Conservation (phyloP, 2,113 vertebrate species). For the Brachyistius frenatus region DNA sequence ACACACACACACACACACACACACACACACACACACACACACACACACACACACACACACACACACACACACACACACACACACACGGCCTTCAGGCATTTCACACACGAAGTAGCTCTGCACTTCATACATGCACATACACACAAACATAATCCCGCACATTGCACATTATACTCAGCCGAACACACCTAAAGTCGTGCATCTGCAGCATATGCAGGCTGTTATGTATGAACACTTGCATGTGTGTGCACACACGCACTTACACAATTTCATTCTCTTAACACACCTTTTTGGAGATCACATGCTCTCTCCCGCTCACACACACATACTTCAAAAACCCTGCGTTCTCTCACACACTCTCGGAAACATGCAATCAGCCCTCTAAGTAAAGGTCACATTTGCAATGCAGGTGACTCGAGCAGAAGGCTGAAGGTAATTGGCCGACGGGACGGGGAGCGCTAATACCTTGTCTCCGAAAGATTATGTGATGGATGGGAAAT, state of each 20-base stretch:
- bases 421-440: constrained; percentile 93
- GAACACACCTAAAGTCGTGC: constrained; percentile 1
- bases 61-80: constrained; percentile 17
- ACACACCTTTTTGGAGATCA: constrained; percentile 52
- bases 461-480: constrained; percentile 88
- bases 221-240: constrained; percentile 36
- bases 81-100: background rate
- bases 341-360: constrained; percentile 71
- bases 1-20: constrained; percentile 10
- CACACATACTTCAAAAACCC: constrained; percentile 47
- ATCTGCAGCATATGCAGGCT: constrained; percentile 9
- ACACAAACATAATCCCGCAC: constrained; percentile 2
- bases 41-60: background rate
- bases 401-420: constrained; percentile 91
- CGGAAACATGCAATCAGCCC: constrained; percentile 92
- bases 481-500: constrained; percentile 88
- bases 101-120: constrained; percentile 18
- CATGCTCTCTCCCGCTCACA: background rate
- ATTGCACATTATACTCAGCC: background rate
- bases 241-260: constrained; percentile 25
- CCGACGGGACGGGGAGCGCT: constrained; percentile 86
- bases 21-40: constrained; percentile 15
- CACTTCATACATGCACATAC: constrained; percentile 10
- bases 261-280: constrained; percentile 58
- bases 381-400: constrained; percentile 98